Evolutionary conservation across 2,888 invertebrate species (phyloP).

Genomic region (Atethmia centrago): DNA sequence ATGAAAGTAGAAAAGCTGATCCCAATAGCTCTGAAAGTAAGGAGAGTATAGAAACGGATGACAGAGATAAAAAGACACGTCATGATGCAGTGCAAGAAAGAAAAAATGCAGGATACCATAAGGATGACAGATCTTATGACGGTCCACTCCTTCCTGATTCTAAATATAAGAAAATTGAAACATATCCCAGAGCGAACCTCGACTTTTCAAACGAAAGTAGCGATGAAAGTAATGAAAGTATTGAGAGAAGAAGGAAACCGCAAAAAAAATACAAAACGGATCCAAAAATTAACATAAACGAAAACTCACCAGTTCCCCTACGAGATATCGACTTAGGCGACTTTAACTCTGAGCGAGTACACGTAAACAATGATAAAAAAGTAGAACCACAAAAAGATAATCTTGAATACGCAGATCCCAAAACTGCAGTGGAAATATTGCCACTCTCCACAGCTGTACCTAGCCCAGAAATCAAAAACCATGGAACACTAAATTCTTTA

Average conservation of each 20-base stretch:
- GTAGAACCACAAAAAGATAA: conserved; percentile 71
- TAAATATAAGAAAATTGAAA: conserved; percentile 30
- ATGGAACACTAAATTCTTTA: conserved; percentile 34
- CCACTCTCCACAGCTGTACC: conserved; percentile 61
- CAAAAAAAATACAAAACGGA: conserved; percentile 33
- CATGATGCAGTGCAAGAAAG: conserved; percentile 53
- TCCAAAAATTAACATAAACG: conserved; percentile 9
- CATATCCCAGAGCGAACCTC: conserved; percentile 1
- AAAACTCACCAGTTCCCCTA: conserved; percentile 63
- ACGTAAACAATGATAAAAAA: conserved; percentile 75
- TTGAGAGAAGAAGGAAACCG: conserved; percentile 22
- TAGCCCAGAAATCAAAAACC: conserved; percentile 50
- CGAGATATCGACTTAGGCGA: conserved; percentile 78
- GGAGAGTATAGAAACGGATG: conserved; percentile 50
- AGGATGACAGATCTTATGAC: conserved; percentile 34
- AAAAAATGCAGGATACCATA: conserved; percentile 56
- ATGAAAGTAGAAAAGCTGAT: conserved; percentile 38
- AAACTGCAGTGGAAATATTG: conserved; percentile 64
- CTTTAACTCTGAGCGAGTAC: conserved; percentile 78
- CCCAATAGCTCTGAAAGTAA: conserved; percentile 44
- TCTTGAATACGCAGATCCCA: conserved; percentile 65
- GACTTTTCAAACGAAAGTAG: conserved; percentile 58
- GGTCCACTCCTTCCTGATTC: conserved; percentile 10
- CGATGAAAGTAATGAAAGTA: conserved; percentile 44
- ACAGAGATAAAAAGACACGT: conserved; percentile 27